Evolutionary conservation across 2,888 invertebrate species (phyloP), one percentile per base, ranked within the genome.

Genomic region (Fabriciana adippe): DNA sequence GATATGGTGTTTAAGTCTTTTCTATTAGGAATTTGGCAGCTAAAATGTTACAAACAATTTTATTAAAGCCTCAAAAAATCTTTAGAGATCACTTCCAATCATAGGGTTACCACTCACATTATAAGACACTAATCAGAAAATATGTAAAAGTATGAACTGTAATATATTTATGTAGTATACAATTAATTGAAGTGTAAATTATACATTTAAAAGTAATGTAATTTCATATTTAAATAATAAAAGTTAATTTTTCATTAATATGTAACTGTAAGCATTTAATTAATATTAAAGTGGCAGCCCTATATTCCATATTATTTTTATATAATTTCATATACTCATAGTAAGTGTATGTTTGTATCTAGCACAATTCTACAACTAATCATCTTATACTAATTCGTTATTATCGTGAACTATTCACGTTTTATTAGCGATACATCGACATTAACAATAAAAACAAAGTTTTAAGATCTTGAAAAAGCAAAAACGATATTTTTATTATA

Each of bases 1-100:
- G 73, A 73, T 71, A 71, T 69, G 67, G 66, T 69, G 14, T 60
- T 55, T 55, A 66, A 67, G 73, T 73, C 71, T 69, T 69, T 63
- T 55, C 53, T 63, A 26, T 50, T 68, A 64, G 64, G 66, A 64
- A 71, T 71, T 73, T 73, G 73, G 71, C 71, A 69, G 71, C 66
- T 67, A 62, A 8, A 50, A 53, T 59, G 55, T 68, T 51, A 26
- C 51, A 51, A 48, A 54, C 21, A 53, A 53, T 59, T 35, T 59
- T 16, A 50, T 64, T 69, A 47, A 66, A 72, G 72, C 70, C 65
- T 69, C 71, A 55, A 64, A 47, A 53, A 45, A 31, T 65, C 59
- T 54, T 55, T 55, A 61, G 72, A 72, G 72, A 72, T 72, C 72
- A 62, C 21, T 64, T 67, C 48, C 18, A 18, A 41, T 61, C 11